phyloP scores from a whole-genome alignment of 2,113 vertebrate genomes.

The Leucoraja erinaceus region DNA sequence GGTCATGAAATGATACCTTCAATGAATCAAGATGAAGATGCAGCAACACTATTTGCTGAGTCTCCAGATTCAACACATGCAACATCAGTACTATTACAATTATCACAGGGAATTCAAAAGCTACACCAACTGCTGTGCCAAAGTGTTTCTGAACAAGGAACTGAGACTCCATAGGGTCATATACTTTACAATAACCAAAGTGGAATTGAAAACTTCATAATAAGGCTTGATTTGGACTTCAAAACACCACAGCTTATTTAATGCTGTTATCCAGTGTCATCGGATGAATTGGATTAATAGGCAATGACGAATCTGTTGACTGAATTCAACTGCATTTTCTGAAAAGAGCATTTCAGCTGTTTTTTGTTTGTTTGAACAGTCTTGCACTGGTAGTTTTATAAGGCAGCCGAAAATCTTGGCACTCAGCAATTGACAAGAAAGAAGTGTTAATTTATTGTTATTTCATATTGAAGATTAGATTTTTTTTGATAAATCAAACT shows the following conservation, averaged over 20 bases:
- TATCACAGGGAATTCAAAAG: no score
- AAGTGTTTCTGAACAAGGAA: no score
- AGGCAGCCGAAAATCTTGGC: neutral
- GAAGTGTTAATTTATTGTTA: neutral
- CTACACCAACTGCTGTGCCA: no score
- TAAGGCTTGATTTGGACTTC: neutral
- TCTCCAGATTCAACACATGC: no score
- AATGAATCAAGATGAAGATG: no score
- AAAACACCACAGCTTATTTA: neutral
- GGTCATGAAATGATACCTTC: no score
- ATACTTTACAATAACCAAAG: neutral
- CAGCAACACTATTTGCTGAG: no score
- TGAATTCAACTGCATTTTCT: neutral
- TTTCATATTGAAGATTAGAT: neutral
- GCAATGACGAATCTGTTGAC: neutral
- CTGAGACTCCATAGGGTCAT: no score
- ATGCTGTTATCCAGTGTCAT: neutral
- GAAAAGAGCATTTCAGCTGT: neutral
- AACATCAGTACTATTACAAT: no score
- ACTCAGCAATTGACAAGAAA: neutral
- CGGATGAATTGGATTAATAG: neutral
- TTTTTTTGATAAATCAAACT: neutral
- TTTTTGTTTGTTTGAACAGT: neutral
- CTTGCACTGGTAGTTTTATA: neutral
- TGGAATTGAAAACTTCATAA: neutral